Evolutionary conservation across 2,797 vertebrate genomes (phyloP), one percentile per base, ranked within the genome.

Genomic region (Coregonus ussuriensis): DNA sequence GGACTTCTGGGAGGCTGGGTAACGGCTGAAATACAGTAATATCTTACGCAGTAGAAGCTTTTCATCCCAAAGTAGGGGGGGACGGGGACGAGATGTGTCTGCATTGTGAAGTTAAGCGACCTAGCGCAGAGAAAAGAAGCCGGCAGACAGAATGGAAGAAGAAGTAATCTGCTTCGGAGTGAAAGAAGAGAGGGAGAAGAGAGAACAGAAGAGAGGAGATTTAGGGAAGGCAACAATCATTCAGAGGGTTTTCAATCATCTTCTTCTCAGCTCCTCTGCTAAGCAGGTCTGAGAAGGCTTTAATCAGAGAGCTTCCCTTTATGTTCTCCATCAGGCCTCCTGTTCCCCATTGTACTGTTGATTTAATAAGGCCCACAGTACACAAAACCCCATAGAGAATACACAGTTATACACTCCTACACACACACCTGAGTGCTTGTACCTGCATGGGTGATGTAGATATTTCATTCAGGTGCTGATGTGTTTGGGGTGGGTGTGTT

Each of bases 31-130:
- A 21, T 21, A 21, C 21, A 21, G 21, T 21, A 21, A 21, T 21
- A 21, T 21, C 21, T 21, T 21, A 21, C 21, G 21, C 21, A 21
- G 21, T 21, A 21, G 21, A 21, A 21, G 21, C 21, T 21, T 21
- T 21, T 21, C 21, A 21, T 21, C 21, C 21, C 21, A 21, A 21
- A 21, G 21, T 21, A 21, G 21, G 21, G 21, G 79, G 78, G 82
- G 21, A 25, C 41, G 74, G 71, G 29, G 74, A 77, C 81, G 72
- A 82, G 84, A 88, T 84, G 86, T 82, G 82, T 21, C 21, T 87
- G 87, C 82, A 91, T 89, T 92, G 89, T 88, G 82, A 89, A 93
- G 91, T 91, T 91, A 92, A 94, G 88, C 88, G 52, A 92, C 91
- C 91, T 91, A 93, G 89, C 71, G 53, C 76, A 81, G 77, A 65